Evolutionary conservation across 2,797 vertebrate species (phyloP).

Genomic region (Manis javanica): DNA sequence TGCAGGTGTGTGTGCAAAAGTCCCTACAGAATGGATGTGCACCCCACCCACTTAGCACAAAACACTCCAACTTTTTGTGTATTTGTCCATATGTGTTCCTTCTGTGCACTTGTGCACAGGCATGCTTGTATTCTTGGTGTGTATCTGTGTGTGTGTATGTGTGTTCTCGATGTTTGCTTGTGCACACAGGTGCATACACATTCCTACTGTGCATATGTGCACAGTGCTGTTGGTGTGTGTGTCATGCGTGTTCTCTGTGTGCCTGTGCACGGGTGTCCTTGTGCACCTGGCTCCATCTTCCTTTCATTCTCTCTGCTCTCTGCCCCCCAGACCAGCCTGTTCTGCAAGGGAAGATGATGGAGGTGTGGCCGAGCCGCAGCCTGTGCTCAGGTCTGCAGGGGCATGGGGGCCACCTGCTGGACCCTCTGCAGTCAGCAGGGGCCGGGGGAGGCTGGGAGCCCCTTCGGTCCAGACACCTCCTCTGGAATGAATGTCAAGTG

Average conservation of each 20-base stretch:
- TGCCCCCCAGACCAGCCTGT: not conserved
- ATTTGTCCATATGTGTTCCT: not conserved
- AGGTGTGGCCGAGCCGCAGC: rapidly evolving
- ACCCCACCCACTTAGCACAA: not conserved
- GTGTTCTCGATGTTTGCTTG: too few species aligned
- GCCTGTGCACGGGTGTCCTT: not conserved
- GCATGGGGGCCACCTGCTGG: not conserved
- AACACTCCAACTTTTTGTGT: not conserved
- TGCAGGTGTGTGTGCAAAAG: rapidly evolving
- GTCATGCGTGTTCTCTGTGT: too few species aligned
- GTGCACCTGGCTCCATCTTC: rapidly evolving
- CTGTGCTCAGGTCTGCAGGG: not conserved
- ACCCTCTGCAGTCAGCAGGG: not conserved
- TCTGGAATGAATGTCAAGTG: not conserved
- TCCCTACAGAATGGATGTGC: not conserved
- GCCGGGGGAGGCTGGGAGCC: too few species aligned
- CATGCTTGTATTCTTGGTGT: rapidly evolving
- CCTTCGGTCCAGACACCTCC: not conserved
- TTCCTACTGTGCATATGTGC: not conserved
- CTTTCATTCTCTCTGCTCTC: not conserved
- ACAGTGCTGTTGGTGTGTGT: too few species aligned
- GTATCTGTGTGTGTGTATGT: not conserved
- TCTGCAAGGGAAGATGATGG: too few species aligned
- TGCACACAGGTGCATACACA: not conserved
- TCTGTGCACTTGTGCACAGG: not conserved